phyloP scores from a whole-genome alignment of 1,140 invertebrate genomes.

The Macrobrachium rosenbergii region DNA sequence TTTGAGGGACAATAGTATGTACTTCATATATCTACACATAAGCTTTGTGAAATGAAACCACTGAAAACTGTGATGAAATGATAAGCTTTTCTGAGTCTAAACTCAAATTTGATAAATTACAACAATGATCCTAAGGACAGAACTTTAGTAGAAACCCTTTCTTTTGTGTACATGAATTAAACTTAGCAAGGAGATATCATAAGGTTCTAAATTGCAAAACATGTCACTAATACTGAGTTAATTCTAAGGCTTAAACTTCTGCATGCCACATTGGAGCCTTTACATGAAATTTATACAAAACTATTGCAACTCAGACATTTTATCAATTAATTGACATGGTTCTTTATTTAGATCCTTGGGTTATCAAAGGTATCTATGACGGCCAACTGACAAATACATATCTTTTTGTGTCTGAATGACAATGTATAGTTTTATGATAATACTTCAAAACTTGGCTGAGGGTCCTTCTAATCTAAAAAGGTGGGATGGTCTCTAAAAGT shows the following conservation, averaged over 20 bases:
- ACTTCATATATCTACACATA: slow-evolving; percentile 26
- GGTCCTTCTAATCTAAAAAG: slow-evolving; percentile 31
- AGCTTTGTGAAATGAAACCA: slow-evolving; percentile 43
- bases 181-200: slow-evolving; percentile 9
- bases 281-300: slow-evolving; percentile 29
- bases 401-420: background rate
- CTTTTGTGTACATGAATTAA: slow-evolving; percentile 11
- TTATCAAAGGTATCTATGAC: no score
- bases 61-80: slow-evolving; percentile 38
- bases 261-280: slow-evolving; percentile 50
- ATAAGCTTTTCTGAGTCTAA: background rate
- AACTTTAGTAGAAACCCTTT: background rate
- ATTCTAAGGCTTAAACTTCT: slow-evolving; percentile 26
- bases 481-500: slow-evolving; percentile 50
- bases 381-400: no score
- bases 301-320: background rate
- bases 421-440: slow-evolving; percentile 4
- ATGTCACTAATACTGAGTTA: slow-evolving; percentile 48
- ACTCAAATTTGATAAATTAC: slow-evolving; percentile 3
- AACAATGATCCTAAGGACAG: slow-evolving; percentile 6
- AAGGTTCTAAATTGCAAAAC: slow-evolving; percentile 33
- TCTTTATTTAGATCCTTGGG: no score
- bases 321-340: no score
- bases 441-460: slow-evolving; percentile 41
- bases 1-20: background rate